These are phyloP conservation scores for Reticulitermes speratus DNA, from an alignment of 1,140 invertebrate species.

Conservation along the genomic window DNA sequence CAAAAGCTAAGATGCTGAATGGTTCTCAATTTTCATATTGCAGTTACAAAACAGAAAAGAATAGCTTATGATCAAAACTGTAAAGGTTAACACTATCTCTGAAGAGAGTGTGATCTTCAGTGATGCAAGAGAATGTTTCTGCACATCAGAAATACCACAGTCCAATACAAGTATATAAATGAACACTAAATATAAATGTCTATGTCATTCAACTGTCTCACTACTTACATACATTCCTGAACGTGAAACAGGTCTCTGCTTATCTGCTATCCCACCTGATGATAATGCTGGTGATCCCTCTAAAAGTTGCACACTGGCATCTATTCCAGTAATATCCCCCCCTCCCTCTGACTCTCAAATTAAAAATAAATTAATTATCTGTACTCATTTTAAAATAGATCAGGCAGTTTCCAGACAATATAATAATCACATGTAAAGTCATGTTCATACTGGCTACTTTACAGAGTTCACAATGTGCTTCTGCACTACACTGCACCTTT, in stretches of 20 bases:
- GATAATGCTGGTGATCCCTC: background rate
- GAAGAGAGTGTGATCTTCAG: background rate
- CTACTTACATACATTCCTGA: too few species aligned
- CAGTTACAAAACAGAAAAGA: background rate
- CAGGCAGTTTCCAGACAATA: background rate
- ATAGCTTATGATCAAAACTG: background rate
- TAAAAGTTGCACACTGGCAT: background rate
- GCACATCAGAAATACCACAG: background rate
- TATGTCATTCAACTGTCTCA: too few species aligned
- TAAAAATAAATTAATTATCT: constrained; percentile 10
- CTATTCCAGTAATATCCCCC: background rate
- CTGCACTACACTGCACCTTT: background rate
- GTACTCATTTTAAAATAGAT: constrained; percentile 1
- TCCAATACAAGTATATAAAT: background rate
- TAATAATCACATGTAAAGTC: constrained; percentile 3
- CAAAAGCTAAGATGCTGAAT: background rate
- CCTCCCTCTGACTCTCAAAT: background rate
- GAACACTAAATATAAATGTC: too few species aligned
- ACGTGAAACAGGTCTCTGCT: background rate
- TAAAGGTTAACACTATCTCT: background rate
- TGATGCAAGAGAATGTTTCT: background rate
- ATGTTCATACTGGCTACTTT: background rate
- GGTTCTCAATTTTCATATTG: background rate
- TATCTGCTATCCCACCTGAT: background rate
- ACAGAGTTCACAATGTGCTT: background rate